Evolutionary conservation across 2,888 invertebrate species (phyloP).

Genomic region (Drosophila niveifrons): DNA sequence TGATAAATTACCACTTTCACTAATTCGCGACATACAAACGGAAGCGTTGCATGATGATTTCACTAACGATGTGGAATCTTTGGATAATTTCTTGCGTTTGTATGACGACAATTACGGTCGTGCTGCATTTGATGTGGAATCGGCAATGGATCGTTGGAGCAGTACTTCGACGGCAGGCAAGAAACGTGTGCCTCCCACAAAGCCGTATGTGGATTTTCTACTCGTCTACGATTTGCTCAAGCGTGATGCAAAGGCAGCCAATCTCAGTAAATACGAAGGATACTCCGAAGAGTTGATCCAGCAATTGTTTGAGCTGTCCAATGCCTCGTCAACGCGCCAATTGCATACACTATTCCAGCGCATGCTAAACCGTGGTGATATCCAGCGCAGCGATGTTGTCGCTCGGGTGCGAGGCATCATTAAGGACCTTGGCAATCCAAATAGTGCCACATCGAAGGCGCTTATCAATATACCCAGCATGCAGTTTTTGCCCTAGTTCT

Average conservation of each 20-base stretch:
- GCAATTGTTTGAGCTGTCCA: slow-evolving; percentile 80
- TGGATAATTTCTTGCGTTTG: slow-evolving; percentile 84
- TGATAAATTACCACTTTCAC: slow-evolving; percentile 80
- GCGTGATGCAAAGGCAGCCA: slow-evolving; percentile 84
- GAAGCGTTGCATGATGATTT: slow-evolving; percentile 82
- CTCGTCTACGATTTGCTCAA: slow-evolving; percentile 85
- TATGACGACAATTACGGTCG: slow-evolving; percentile 85
- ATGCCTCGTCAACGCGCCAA: slow-evolving; percentile 82
- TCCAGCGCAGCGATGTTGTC: slow-evolving; percentile 83
- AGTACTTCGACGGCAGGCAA: slow-evolving; percentile 83
- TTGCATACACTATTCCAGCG: slow-evolving; percentile 82
- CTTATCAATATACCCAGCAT: slow-evolving; percentile 83
- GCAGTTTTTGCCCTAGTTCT: slow-evolving; percentile 81
- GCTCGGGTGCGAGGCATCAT: slow-evolving; percentile 81
- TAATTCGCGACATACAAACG: slow-evolving; percentile 83
- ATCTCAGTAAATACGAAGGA: slow-evolving; percentile 84
- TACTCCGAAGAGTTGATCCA: slow-evolving; percentile 82
- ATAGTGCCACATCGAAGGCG: slow-evolving; percentile 80
- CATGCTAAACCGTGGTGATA: slow-evolving; percentile 83
- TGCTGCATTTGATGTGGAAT: slow-evolving; percentile 76
- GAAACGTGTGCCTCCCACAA: slow-evolving; percentile 85
- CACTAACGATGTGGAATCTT: slow-evolving; percentile 83
- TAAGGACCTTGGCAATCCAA: slow-evolving; percentile 83
- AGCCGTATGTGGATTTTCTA: slow-evolving; percentile 85
- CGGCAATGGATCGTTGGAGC: slow-evolving; percentile 83